Percentiles rank a stretch among this genome's conserved stretches.
These are phyloP conservation scores for Mola mola DNA, from an alignment of 2,113 vertebrate genomes.

Conservation along the genomic window DNA sequence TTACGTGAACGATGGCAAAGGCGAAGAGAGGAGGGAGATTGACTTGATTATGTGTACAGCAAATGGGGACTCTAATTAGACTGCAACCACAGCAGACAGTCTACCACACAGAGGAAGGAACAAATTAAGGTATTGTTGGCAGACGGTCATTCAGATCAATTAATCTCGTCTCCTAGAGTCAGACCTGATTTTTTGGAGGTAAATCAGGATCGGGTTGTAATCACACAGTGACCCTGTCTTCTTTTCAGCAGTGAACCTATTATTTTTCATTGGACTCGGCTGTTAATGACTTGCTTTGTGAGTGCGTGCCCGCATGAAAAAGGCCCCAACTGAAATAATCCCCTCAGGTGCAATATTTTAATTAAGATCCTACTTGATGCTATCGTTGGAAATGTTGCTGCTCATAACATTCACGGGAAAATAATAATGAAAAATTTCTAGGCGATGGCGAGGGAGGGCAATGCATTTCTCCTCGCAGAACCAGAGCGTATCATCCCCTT, in stretches of 20 bases:
- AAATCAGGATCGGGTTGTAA: conserved; percentile 22
- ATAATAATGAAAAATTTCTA: background rate
- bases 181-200: background rate
- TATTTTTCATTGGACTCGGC: conserved; percentile 28
- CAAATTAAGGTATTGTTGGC: conserved; percentile 29
- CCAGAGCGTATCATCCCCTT: too few species aligned
- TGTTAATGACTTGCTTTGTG: conserved; percentile 28
- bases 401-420: background rate
- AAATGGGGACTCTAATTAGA: conserved; percentile 44
- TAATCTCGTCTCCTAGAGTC: conserved; percentile 16
- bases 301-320: conserved; percentile 1
- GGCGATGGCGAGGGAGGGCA: background rate
- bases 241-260: conserved; percentile 21
- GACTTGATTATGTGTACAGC: conserved; percentile 1
- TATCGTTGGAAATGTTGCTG: background rate
- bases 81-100: conserved; percentile 12
- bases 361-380: background rate
- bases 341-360: conserved; percentile 15
- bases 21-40: conserved; percentile 3
- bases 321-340: conserved; percentile 16
- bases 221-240: conserved; percentile 7
- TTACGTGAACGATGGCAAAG: background rate
- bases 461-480: too few species aligned
- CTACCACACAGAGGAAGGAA: conserved; percentile 7
- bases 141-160: conserved; percentile 39